These are phyloP conservation scores for Sebastes minor DNA, from an alignment of 2,797 vertebrate genomes.

Conservation along the genomic window DNA sequence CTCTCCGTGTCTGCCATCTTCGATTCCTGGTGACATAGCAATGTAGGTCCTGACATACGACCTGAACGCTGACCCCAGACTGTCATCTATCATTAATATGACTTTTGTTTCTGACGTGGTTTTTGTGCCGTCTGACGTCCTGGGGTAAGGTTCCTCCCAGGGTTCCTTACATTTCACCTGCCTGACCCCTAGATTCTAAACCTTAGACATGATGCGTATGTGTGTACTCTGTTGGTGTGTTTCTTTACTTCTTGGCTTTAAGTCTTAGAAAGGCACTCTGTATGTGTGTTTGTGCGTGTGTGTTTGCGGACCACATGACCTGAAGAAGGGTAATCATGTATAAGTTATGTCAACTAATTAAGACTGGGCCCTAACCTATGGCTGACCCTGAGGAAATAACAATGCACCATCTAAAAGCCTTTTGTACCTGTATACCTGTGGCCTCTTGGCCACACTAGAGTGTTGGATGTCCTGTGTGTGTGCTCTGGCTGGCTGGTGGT, in stretches of 20 bases:
- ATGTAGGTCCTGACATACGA: slow-evolving; percentile 47
- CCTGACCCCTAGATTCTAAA: slow-evolving; percentile 46
- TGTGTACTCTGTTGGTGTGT: not conserved
- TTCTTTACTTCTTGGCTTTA: slow-evolving; percentile 28
- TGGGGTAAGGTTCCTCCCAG: slow-evolving; percentile 54
- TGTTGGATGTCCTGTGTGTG: slow-evolving; percentile 86
- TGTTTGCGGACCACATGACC: slow-evolving; percentile 60
- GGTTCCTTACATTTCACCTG: slow-evolving; percentile 71
- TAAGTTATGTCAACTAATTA: slow-evolving; percentile 93
- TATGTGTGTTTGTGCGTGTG: slow-evolving; percentile 46
- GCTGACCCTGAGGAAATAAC: slow-evolving; percentile 84
- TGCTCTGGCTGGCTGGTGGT: slow-evolving; percentile 68
- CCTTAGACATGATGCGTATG: slow-evolving; percentile 30
- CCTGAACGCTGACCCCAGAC: slow-evolving; percentile 58
- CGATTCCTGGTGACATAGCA: slow-evolving; percentile 13
- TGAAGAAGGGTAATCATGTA: slow-evolving; percentile 83
- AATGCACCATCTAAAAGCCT: slow-evolving; percentile 81
- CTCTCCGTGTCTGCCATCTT: not conserved
- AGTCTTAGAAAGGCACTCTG: slow-evolving; percentile 20
- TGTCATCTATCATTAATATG: slow-evolving; percentile 74
- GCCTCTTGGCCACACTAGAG: slow-evolving; percentile 85
- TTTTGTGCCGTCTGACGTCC: slow-evolving; percentile 50
- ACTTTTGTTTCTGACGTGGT: slow-evolving; percentile 68
- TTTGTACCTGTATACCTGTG: slow-evolving; percentile 79
- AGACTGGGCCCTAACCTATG: slow-evolving; percentile 85